Evolutionary conservation across 2,113 vertebrate species (phyloP).

Genomic region (Otis tarda): DNA sequence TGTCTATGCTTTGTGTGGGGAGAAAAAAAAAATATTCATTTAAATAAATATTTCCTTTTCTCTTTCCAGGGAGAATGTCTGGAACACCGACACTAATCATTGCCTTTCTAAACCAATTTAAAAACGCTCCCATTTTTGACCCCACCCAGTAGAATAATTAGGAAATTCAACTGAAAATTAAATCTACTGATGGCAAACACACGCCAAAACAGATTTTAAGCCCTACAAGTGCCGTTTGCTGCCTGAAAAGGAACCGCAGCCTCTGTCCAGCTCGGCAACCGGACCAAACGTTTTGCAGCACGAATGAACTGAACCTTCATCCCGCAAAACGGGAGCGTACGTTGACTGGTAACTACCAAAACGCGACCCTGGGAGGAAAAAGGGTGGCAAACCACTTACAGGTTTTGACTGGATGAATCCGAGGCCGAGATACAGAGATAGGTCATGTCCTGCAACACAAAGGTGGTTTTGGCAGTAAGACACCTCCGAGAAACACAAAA

Average conservation of each 20-base stretch:
- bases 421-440: constrained; percentile 88
- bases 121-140: neutral
- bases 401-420: constrained; percentile 84
- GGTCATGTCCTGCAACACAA: constrained; percentile 79
- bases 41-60: neutral
- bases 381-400: constrained; percentile 75
- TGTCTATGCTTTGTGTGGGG: neutral
- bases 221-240: neutral
- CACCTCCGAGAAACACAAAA: neutral
- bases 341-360: neutral
- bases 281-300: neutral
- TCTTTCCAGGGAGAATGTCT: neutral
- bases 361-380: neutral
- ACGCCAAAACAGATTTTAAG: neutral
- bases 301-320: neutral
- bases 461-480: neutral
- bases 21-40: fast-evolving
- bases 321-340: neutral
- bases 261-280: neutral
- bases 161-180: neutral
- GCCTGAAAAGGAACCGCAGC: fast-evolving
- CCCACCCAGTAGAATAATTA: neutral
- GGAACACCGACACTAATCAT: neutral
- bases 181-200: neutral
- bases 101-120: neutral